A percentile compares a stretch with the other conserved stretches of the same genome.
Evolutionary conservation across 1,140 invertebrate genomes (phyloP).

Genomic region (Penaeus indicus): DNA sequence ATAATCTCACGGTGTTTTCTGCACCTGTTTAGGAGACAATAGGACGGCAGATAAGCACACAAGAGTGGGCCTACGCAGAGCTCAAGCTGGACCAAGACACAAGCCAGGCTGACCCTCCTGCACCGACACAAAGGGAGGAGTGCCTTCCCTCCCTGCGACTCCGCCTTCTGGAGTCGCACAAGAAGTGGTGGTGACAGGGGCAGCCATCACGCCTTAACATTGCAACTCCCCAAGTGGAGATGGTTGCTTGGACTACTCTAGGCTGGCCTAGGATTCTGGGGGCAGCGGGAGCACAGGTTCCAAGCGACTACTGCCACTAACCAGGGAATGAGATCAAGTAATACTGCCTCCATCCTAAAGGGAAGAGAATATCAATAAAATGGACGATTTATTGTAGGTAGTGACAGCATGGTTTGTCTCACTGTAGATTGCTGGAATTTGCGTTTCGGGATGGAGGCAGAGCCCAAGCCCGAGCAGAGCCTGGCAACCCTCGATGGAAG

Average conservation of each 20-base stretch:
- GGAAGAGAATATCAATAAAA: not conserved
- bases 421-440: not conserved
- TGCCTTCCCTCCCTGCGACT: too few relatives aligned
- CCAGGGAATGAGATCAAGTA: conserved; percentile 50
- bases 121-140: not conserved
- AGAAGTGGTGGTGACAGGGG: not conserved
- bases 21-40: conserved; percentile 18
- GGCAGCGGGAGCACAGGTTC: conserved; percentile 17
- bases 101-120: not conserved
- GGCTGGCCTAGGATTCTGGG: conserved; percentile 27
- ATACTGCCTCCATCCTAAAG: conserved; percentile 30
- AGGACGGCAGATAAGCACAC: conserved; percentile 53
- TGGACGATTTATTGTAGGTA: not conserved
- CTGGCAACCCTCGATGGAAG: conserved; percentile 24
- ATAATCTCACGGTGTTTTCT: conserved; percentile 1
- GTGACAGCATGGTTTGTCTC: conserved; percentile 2
- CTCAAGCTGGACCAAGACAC: conserved; percentile 31
- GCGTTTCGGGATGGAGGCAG: not conserved
- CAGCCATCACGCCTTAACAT: conserved; percentile 9
- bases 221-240: conserved; percentile 18
- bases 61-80: conserved; percentile 36
- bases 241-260: conserved; percentile 24
- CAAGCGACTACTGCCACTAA: conserved; percentile 35
- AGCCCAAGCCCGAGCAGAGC: not conserved
- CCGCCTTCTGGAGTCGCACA: not conserved